These are phyloP conservation scores for Rostratula benghalensis DNA, from an alignment of 2,113 vertebrate species.

Conservation along the genomic window DNA sequence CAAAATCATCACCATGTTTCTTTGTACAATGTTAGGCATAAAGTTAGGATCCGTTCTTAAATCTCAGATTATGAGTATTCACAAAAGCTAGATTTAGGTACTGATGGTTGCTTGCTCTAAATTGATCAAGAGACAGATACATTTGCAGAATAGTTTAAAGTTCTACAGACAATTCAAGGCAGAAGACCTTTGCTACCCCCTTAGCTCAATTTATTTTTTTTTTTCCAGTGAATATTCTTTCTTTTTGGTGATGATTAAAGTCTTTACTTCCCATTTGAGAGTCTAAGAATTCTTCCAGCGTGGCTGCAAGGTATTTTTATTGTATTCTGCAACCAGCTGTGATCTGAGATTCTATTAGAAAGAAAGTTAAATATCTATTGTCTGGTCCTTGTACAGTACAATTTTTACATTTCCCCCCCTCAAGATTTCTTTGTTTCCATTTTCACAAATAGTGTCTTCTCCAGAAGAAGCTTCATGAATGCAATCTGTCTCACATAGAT, in stretches of 20 bases:
- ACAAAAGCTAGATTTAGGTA: neutral
- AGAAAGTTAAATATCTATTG: neutral
- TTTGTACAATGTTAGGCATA: neutral
- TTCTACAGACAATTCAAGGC: neutral
- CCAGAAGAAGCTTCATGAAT: neutral
- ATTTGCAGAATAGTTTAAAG: neutral
- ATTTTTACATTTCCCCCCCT: neutral
- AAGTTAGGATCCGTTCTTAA: neutral
- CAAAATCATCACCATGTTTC: neutral
- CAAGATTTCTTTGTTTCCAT: neutral
- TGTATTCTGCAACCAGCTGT: neutral
- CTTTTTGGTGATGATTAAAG: neutral
- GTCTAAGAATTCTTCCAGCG: neutral
- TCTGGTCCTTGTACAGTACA: neutral
- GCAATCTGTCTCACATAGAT: neutral
- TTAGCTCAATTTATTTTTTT: neutral
- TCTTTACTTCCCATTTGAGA: neutral
- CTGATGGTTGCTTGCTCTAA: neutral
- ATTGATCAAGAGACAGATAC: neutral
- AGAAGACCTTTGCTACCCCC: neutral
- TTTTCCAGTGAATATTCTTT: neutral
- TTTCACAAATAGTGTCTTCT: conserved; percentile 13
- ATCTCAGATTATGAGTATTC: neutral
- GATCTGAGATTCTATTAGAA: neutral
- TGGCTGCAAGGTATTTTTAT: neutral